Conservation (phyloP, 2,113 vertebrate genomes). For the Rhynchomys soricoides region DNA sequence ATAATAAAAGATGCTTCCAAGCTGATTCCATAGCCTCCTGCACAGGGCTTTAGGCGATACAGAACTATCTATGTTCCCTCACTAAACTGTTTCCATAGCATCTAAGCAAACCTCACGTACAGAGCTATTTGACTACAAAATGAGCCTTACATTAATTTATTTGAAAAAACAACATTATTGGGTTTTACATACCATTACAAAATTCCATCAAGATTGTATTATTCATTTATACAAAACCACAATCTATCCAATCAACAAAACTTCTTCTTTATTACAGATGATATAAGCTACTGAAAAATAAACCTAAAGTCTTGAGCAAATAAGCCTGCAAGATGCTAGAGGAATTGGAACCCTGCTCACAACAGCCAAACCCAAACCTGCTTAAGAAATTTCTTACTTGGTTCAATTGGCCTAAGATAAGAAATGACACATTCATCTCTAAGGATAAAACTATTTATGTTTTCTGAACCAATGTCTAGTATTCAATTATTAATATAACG, state of each 20-base stretch:
- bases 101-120: not conserved
- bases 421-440: not conserved
- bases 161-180: not conserved
- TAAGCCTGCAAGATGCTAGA: not conserved
- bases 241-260: not conserved
- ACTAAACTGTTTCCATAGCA: not conserved
- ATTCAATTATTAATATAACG: not conserved
- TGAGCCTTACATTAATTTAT: not conserved
- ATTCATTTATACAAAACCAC: not conserved
- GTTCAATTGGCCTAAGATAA: not conserved
- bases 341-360: not conserved
- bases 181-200: not conserved
- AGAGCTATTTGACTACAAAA: slow-evolving; percentile 16
- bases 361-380: not conserved
- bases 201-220: not conserved
- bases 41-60: not conserved
- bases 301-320: not conserved
- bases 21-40: not conserved
- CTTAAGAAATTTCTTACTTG: not conserved
- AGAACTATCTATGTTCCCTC: not conserved
- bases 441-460: not conserved
- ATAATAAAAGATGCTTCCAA: too few species aligned
- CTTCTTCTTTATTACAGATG: not conserved
- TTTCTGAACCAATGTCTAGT: not conserved
- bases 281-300: not conserved